These are phyloP conservation scores for Cyprinella venusta DNA, from an alignment of 2,797 vertebrate genomes.

Conservation along the genomic window DNA sequence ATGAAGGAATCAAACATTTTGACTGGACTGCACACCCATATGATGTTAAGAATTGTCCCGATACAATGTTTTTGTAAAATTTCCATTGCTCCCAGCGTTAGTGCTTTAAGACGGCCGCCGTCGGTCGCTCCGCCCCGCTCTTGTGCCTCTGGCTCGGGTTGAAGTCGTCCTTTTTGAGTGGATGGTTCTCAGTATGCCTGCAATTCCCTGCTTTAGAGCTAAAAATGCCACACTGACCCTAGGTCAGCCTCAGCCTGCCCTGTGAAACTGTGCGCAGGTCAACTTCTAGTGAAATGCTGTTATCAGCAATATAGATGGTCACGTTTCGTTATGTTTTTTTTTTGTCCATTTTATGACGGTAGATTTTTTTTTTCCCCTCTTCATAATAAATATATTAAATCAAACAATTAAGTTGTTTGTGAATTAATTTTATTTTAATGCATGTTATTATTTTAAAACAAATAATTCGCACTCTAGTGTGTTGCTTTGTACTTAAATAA, in stretches of 20 bases:
- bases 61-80: neutral
- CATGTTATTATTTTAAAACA: neutral
- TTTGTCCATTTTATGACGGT: conserved; percentile 40
- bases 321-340: conserved; percentile 30
- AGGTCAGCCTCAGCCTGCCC: neutral
- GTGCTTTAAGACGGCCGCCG: conserved; percentile 1
- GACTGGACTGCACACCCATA: neutral
- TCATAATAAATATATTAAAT: conserved; percentile 62
- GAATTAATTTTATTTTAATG: neutral
- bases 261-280: neutral
- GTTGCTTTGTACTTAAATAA: neutral
- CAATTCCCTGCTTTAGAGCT: conserved; percentile 10
- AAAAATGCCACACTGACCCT: conserved; percentile 11
- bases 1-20: neutral
- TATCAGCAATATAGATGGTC: neutral
- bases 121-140: neutral
- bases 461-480: neutral
- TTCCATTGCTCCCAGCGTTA: neutral
- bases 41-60: neutral
- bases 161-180: neutral
- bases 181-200: conserved; percentile 7
- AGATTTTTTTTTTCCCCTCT: conserved; percentile 36
- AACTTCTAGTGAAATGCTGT: neutral
- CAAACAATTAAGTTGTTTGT: conserved; percentile 41
- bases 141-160: conserved; percentile 30